Percentiles rank a stretch among this genome's conserved stretches.
Conservation (phyloP, 2,797 vertebrate species). For the Ctenopoma multispine region DNA sequence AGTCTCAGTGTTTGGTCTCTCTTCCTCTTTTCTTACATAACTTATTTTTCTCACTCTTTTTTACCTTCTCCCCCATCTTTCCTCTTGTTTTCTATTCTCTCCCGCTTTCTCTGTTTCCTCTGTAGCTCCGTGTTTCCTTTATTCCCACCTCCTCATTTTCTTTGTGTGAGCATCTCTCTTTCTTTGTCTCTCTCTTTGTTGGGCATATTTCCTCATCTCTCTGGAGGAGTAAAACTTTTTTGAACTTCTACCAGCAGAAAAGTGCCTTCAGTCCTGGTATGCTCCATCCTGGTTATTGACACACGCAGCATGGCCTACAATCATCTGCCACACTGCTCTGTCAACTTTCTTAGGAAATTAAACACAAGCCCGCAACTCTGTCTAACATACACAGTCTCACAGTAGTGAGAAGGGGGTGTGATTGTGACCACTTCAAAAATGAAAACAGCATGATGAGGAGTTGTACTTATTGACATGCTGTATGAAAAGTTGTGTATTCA, state of each 20-base stretch:
- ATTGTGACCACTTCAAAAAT: background rate
- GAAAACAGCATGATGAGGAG: background rate
- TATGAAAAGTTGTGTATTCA: background rate
- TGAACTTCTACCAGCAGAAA: slow-evolving; percentile 66
- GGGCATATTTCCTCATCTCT: slow-evolving; percentile 60
- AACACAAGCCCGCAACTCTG: slow-evolving; percentile 37
- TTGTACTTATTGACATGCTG: background rate
- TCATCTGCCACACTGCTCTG: slow-evolving; percentile 39
- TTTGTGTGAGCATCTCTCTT: slow-evolving; percentile 42
- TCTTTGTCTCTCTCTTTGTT: slow-evolving; percentile 21
- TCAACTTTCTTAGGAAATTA: slow-evolving; percentile 52
- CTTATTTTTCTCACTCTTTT: slow-evolving; percentile 26
- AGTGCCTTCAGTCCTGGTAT: slow-evolving; percentile 66
- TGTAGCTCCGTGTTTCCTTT: slow-evolving; percentile 44
- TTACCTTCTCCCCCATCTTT: slow-evolving; percentile 1
- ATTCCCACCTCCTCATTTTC: slow-evolving; percentile 46
- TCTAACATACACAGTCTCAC: slow-evolving; percentile 11
- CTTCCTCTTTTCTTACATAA: slow-evolving; percentile 24
- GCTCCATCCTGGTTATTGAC: slow-evolving; percentile 63
- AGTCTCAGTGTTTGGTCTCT: slow-evolving; percentile 27
- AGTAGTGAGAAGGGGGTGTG: slow-evolving; percentile 11
- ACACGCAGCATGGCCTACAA: slow-evolving; percentile 60
- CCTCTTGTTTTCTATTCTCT: slow-evolving; percentile 21
- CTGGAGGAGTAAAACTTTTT: slow-evolving; percentile 62
- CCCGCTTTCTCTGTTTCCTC: slow-evolving; percentile 33